phyloP scores from a whole-genome alignment of 2,113 vertebrate genomes.

The Notiomystis cincta region DNA sequence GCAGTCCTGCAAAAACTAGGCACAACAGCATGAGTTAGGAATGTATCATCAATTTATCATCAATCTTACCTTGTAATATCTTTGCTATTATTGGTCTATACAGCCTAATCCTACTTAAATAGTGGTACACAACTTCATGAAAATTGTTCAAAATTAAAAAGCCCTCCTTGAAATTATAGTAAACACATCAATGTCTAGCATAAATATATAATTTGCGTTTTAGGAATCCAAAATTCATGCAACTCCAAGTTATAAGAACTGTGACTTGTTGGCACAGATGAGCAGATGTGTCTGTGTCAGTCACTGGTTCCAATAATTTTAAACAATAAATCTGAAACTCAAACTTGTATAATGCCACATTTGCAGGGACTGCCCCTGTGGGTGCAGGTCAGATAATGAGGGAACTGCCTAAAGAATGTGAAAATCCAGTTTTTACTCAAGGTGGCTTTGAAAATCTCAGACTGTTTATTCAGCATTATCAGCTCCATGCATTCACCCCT shows the following conservation, averaged over 20 bases:
- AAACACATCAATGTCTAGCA: background rate
- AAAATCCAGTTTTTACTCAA: background rate
- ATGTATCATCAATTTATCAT: slow-evolving; percentile 18
- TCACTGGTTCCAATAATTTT: background rate
- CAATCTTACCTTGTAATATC: background rate
- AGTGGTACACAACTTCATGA: background rate
- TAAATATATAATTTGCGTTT: background rate
- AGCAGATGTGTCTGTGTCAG: background rate
- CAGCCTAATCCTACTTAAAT: background rate
- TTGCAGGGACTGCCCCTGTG: background rate
- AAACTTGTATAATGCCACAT: background rate
- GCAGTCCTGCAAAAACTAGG: background rate
- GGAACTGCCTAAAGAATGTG: background rate
- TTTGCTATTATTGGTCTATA: slow-evolving; percentile 8
- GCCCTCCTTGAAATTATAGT: background rate
- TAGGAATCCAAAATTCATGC: background rate
- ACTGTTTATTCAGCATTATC: background rate
- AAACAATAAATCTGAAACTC: slow-evolving; percentile 15
- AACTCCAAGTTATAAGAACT: background rate
- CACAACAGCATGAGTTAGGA: background rate
- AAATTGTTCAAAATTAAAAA: background rate
- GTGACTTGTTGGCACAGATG: background rate
- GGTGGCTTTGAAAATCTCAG: background rate
- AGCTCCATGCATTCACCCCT: background rate
- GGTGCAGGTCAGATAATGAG: background rate